Evolutionary conservation across 2,113 vertebrate species (phyloP), one percentile per base, ranked within the genome.

Genomic region (Pelvicachromis taeniatus): DNA sequence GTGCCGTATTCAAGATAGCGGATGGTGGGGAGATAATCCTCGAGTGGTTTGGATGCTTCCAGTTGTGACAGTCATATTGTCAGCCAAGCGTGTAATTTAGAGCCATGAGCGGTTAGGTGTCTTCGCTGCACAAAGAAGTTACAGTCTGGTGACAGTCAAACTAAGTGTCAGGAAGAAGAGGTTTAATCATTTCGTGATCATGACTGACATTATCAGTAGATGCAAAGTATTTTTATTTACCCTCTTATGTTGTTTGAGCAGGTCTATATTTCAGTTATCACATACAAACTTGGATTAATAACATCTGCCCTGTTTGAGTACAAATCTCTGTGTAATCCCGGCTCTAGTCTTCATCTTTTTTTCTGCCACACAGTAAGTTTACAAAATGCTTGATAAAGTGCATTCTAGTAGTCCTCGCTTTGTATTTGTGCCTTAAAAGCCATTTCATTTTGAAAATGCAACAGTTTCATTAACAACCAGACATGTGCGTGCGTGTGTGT

Each of bases 21-120:
- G 65, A 86, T 84, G 85, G 83, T 53, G 31, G 78, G 77, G 78
- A 78, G 89, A 89, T 93, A 89, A 93, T 93, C 89, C 68, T 65
- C 4, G 3, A 80, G 63, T 77, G 58, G 80, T 42, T 9, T 78
- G 80, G 85, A 87, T 77, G 61, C 85, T 63, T 89, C 88, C 82
- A 86, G 84, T 82, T 87, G 86, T 85, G 75, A 85, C 79, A 50
- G 78, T 79, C 68, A 75, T 75, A 50, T 31, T 75, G 68, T 75
- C 85, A 29, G 50, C 55, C 75, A 80, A 56, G 55, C 9, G 17
- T 26, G 52, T 31, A 53, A 80, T 82, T 85, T 21, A 48, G 17
- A 87, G 81, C 53, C 86, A 78, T 3, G 19, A 87, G 77, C 11
- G 29, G 48, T 53, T 29, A 6, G 53, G 29, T 42, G 16, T 53